phyloP scores from a whole-genome alignment of 2,888 invertebrate species.

The Drosophila paracracens region DNA sequence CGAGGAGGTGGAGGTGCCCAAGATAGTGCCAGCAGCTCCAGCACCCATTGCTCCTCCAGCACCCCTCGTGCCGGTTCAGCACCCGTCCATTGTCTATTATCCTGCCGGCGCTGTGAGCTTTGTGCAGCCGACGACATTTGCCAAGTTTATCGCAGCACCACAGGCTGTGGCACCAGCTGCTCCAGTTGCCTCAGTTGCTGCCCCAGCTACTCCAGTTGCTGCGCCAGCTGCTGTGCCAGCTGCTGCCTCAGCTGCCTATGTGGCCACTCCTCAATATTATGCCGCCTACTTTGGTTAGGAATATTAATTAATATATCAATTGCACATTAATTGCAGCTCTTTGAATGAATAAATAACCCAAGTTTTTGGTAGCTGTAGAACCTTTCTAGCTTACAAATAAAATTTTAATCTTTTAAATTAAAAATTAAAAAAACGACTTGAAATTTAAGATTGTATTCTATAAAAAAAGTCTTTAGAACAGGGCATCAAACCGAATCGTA shows the following conservation, averaged over 20 bases:
- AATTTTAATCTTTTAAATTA: neutral
- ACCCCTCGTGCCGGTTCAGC: constrained; percentile 19
- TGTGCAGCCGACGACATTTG: constrained; percentile 68
- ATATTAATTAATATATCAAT: neutral
- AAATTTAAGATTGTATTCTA: too few species aligned
- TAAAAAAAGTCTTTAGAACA: too few species aligned
- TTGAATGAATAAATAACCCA: constrained; percentile 26
- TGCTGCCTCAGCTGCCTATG: constrained; percentile 38
- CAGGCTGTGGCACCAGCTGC: constrained; percentile 24
- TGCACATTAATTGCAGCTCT: neutral
- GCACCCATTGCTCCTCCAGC: constrained; percentile 25
- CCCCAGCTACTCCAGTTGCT: constrained; percentile 21
- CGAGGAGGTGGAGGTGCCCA: constrained; percentile 61
- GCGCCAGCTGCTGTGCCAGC: constrained; percentile 17
- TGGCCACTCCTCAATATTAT: constrained; percentile 60
- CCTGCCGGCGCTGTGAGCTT: constrained; percentile 76
- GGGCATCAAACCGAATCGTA: too few species aligned
- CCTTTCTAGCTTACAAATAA: neutral
- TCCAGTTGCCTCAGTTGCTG: constrained; percentile 12
- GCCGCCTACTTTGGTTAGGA: constrained; percentile 62
- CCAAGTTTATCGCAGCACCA: constrained; percentile 56
- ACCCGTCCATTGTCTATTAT: constrained; percentile 69
- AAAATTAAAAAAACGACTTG: too few species aligned
- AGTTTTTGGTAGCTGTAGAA: neutral
- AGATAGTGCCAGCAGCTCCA: constrained; percentile 18